phyloP scores from a whole-genome alignment of 2,888 invertebrate species.

The Anorthoa munda region DNA sequence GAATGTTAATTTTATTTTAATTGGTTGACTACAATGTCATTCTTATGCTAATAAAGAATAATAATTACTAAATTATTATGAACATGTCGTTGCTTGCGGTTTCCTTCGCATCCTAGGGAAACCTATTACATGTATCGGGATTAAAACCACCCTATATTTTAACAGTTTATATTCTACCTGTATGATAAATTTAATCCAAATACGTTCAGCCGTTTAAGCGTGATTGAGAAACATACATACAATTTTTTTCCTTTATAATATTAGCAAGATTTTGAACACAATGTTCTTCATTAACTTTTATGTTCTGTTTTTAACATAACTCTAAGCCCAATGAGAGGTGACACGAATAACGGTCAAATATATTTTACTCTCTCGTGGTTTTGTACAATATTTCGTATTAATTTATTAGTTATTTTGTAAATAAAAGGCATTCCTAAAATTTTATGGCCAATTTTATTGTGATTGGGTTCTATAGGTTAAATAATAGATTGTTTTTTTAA shows the following conservation, averaged over 20 bases:
- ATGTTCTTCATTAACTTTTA: neutral
- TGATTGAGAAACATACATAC: neutral
- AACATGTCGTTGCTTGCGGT: too few species aligned
- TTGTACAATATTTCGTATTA: slow-evolving; percentile 4
- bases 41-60: neutral
- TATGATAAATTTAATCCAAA: neutral
- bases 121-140: neutral
- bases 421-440: slow-evolving; percentile 14
- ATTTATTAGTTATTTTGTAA: slow-evolving; percentile 25
- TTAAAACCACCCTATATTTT: neutral
- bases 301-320: slow-evolving; percentile 16
- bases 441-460: neutral
- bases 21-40: slow-evolving; percentile 2
- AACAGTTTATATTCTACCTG: neutral
- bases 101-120: neutral
- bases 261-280: neutral
- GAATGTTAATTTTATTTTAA: slow-evolving; percentile 30
- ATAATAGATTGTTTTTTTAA: neutral
- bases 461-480: slow-evolving; percentile 3
- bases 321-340: slow-evolving; percentile 3
- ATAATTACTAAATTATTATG: neutral
- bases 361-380: neutral
- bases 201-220: neutral
- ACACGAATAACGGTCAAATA: slow-evolving; percentile 23
- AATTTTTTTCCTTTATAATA: neutral